These are phyloP conservation scores for Rhinichthys osculus DNA, from an alignment of 2,797 vertebrate genomes.

Conservation along the genomic window DNA sequence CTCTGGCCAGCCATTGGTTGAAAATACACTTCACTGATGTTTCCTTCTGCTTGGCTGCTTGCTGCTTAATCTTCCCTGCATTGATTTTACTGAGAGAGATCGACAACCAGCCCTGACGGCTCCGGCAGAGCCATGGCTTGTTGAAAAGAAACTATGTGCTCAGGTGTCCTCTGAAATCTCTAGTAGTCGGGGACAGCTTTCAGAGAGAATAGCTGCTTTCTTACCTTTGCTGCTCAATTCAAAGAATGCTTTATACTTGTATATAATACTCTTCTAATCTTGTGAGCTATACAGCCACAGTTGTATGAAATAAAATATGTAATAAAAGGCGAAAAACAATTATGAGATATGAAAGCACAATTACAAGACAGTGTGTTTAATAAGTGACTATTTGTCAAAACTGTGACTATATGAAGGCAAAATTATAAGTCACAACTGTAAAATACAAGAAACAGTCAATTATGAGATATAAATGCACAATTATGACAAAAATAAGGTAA, in stretches of 20 bases:
- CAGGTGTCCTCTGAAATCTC: conserved; percentile 46
- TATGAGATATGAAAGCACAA: not conserved
- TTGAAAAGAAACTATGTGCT: conserved; percentile 54
- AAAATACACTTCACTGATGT: conserved; percentile 60
- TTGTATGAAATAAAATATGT: not conserved
- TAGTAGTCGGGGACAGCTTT: conserved; percentile 15
- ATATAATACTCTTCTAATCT: not conserved
- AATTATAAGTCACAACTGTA: not conserved
- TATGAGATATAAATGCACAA: not conserved
- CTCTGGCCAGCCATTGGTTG: conserved; percentile 37
- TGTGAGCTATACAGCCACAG: not conserved
- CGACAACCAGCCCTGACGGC: conserved; percentile 44
- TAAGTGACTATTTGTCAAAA: not conserved
- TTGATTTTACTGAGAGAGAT: conserved; percentile 57
- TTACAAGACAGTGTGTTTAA: not conserved
- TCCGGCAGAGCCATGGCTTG: conserved; percentile 31
- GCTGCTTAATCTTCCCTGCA: conserved; percentile 60
- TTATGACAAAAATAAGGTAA: not conserved
- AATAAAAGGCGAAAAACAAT: not conserved
- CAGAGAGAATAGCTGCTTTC: conserved; percentile 17
- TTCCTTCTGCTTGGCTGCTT: conserved; percentile 53
- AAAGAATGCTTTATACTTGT: not conserved
- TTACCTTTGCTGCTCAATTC: not conserved
- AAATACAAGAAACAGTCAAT: not conserved
- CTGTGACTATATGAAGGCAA: not conserved